These are phyloP conservation scores for Cyanoderma ruficeps DNA, from an alignment of 2,113 vertebrate genomes.

Conservation along the genomic window DNA sequence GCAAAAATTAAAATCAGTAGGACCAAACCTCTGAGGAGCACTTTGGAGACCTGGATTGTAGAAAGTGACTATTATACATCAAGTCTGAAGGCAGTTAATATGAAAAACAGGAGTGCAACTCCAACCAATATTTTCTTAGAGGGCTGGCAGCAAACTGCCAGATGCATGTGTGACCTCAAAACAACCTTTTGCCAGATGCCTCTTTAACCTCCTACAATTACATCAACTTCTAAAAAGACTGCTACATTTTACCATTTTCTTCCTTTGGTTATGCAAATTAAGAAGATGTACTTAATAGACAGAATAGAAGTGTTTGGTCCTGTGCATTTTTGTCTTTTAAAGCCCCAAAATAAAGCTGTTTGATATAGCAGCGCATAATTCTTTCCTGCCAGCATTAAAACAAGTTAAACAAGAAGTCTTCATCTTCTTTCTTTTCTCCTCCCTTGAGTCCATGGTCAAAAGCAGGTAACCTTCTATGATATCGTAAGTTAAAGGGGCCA, in stretches of 20 bases:
- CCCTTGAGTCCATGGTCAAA: not conserved
- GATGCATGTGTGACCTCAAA: conserved; percentile 58
- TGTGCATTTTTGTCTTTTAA: not conserved
- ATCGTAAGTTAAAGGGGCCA: not conserved
- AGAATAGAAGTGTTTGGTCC: not conserved
- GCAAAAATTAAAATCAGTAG: not conserved
- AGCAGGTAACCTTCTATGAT: not conserved
- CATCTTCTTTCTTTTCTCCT: not conserved
- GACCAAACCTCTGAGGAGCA: not conserved
- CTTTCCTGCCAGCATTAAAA: not conserved
- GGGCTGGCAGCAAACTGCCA: conserved; percentile 52
- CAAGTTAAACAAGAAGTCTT: not conserved
- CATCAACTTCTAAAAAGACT: conserved; percentile 41
- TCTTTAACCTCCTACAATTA: conserved; percentile 62
- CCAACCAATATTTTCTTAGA: conserved; percentile 53
- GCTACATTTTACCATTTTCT: conserved; percentile 32
- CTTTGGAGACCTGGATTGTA: not conserved
- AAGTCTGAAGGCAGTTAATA: conserved; percentile 55
- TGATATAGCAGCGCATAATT: not conserved
- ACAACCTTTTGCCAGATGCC: conserved; percentile 68
- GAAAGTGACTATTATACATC: conserved; percentile 22
- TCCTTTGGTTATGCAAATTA: conserved; percentile 40
- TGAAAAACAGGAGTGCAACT: conserved; percentile 47
- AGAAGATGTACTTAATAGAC: not conserved
- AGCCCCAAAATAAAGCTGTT: not conserved